Conservation (phyloP, 2,888 invertebrate species). For the Caradrina kadenii region DNA sequence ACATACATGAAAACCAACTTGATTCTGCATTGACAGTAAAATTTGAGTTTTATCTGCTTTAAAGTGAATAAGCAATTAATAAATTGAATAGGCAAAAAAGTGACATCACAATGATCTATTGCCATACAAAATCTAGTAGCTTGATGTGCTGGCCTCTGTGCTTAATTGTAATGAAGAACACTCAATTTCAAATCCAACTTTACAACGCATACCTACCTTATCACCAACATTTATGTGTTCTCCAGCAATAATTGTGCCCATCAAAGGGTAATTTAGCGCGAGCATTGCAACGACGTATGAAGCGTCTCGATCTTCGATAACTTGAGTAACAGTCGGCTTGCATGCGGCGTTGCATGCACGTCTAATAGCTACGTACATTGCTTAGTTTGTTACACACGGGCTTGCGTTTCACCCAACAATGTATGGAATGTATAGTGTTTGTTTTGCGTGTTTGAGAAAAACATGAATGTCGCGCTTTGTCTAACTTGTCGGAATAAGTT, state of each 20-base stretch:
- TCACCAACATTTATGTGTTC: slow-evolving; percentile 57
- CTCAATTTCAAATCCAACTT: not conserved
- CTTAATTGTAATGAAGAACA: too few species aligned
- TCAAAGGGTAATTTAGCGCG: slow-evolving; percentile 70
- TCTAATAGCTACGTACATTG: slow-evolving; percentile 77
- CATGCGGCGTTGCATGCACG: slow-evolving; percentile 81
- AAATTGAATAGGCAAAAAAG: too few species aligned
- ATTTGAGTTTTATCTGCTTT: too few species aligned
- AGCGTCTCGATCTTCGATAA: slow-evolving; percentile 80
- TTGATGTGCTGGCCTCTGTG: too few species aligned
- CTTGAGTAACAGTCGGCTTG: slow-evolving; percentile 75
- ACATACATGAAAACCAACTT: too few species aligned
- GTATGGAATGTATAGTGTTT: slow-evolving; percentile 48
- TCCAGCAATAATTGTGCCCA: slow-evolving; percentile 64
- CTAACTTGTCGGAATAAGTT: slow-evolving; percentile 48
- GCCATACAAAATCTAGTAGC: too few species aligned
- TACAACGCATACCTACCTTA: slow-evolving; percentile 35
- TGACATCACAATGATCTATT: too few species aligned
- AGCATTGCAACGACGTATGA: slow-evolving; percentile 67
- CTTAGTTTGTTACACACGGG: slow-evolving; percentile 65
- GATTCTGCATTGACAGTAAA: too few species aligned
- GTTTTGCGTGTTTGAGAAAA: slow-evolving; percentile 55
- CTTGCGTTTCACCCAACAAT: slow-evolving; percentile 33
- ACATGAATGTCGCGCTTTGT: slow-evolving; percentile 53
- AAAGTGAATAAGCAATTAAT: too few species aligned